Percentiles rank a stretch among this genome's conserved stretches.
These are phyloP conservation scores for Dynastes maya DNA, from an alignment of 2,888 invertebrate genomes.

Conservation along the genomic window DNA sequence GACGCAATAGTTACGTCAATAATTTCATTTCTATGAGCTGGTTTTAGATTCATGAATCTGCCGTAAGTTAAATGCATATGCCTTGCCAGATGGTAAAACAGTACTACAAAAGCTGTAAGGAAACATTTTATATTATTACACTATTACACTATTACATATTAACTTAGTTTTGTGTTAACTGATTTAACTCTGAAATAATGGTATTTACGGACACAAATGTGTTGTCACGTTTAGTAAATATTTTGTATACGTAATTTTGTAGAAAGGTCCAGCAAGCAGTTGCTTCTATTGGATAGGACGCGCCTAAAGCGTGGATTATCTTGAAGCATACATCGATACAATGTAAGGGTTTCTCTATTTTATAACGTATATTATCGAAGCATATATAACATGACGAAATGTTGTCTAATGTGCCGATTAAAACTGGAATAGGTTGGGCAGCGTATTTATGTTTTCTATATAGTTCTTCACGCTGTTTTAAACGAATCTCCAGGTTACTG, in stretches of 20 bases:
- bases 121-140: not conserved
- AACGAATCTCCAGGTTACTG: not conserved
- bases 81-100: not conserved
- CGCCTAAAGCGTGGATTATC: conserved; percentile 7
- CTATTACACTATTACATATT: not conserved
- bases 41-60: not conserved
- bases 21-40: not conserved
- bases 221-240: conserved; percentile 12
- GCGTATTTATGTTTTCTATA: not conserved
- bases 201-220: conserved; percentile 1
- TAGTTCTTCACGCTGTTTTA: not conserved
- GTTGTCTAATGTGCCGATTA: conserved; percentile 3
- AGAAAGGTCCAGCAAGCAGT: conserved; percentile 18
- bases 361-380: conserved; percentile 7
- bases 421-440: conserved; percentile 15
- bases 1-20: too few species aligned
- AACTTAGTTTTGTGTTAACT: not conserved
- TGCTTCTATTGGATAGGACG: conserved; percentile 17
- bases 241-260: conserved; percentile 28
- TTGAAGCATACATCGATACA: conserved; percentile 23
- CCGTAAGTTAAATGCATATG: not conserved
- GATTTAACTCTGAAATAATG: conserved; percentile 19
- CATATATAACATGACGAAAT: conserved; percentile 19
- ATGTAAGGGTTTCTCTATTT: conserved; percentile 7
- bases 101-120: not conserved